Conservation (phyloP, 2,888 invertebrate species). For the Nemotelus nigrinus region DNA sequence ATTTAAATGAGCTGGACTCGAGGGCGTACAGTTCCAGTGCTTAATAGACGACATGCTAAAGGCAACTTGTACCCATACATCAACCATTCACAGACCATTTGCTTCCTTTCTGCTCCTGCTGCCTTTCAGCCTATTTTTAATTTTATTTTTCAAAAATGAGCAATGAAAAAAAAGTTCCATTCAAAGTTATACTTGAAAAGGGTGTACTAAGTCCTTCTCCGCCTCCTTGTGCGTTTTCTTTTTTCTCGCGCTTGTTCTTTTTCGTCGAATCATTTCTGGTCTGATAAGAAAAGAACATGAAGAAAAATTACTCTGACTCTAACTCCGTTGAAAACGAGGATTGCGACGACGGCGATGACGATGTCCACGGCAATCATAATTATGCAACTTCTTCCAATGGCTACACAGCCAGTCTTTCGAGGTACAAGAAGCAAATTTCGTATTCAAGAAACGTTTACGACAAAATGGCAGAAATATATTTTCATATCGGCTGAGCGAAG, state of each 20-base stretch:
- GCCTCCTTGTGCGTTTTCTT: constrained; percentile 34
- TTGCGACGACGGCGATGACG: constrained; percentile 7
- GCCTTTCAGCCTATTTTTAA: too few relatives aligned
- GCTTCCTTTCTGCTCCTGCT: not conserved
- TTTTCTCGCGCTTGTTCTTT: constrained; percentile 23
- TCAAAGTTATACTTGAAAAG: constrained; percentile 13
- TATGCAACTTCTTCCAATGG: constrained; percentile 44
- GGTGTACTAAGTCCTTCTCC: constrained; percentile 44
- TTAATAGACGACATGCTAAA: constrained; percentile 9
- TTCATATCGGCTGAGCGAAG: constrained; percentile 48
- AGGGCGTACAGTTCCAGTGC: constrained; percentile 40
- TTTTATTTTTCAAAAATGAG: not conserved
- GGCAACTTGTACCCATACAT: not conserved
- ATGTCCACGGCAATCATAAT: constrained; percentile 40
- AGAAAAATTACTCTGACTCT: constrained; percentile 37
- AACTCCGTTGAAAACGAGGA: constrained; percentile 22
- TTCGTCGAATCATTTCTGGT: constrained; percentile 20
- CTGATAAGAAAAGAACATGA: constrained; percentile 33
- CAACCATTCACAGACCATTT: constrained; percentile 16
- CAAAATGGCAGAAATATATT: constrained; percentile 51
- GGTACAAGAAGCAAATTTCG: constrained; percentile 43
- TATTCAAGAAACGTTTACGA: constrained; percentile 50
- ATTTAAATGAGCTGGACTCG: constrained; percentile 40
- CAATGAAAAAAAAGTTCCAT: not conserved
- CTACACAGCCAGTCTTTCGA: not conserved